A percentile compares a stretch with the other conserved stretches of the same genome.
Conservation (phyloP, 2,797 vertebrate genomes). For the Natrix natrix region DNA sequence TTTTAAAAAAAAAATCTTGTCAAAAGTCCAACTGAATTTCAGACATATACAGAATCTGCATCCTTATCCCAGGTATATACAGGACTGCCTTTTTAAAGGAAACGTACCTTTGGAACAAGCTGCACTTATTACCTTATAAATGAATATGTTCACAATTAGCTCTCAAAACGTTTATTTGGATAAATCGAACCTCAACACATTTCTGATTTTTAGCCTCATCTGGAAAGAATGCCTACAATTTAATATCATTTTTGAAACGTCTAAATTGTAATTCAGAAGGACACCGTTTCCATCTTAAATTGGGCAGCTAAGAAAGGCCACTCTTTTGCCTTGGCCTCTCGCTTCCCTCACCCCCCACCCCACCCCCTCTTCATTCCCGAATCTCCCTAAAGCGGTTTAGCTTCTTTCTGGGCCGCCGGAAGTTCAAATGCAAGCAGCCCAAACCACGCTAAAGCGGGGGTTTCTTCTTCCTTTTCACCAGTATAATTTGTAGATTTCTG, state of each 20-base stretch:
- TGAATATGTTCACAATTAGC: neutral
- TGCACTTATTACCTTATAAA: neutral
- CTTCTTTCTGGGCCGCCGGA: neutral
- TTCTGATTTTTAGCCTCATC: neutral
- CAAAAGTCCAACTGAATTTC: neutral
- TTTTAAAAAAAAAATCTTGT: no score
- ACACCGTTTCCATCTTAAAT: neutral
- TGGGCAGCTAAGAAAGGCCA: neutral
- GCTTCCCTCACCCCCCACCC: neutral
- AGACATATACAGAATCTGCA: neutral
- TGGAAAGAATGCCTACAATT: neutral
- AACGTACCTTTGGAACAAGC: neutral
- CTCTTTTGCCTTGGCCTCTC: no score
- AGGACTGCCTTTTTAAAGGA: no score
- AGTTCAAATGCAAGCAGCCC: neutral
- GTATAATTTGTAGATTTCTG: neutral
- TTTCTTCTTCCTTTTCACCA: neutral
- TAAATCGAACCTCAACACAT: neutral
- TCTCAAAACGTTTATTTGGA: neutral
- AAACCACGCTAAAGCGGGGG: neutral
- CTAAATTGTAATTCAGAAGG: neutral
- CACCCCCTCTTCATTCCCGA: neutral
- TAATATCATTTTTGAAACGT: neutral
- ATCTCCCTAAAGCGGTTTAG: neutral
- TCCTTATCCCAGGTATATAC: neutral